Conservation (phyloP, 2,888 invertebrate genomes). For the Oscheius sp. region DNA sequence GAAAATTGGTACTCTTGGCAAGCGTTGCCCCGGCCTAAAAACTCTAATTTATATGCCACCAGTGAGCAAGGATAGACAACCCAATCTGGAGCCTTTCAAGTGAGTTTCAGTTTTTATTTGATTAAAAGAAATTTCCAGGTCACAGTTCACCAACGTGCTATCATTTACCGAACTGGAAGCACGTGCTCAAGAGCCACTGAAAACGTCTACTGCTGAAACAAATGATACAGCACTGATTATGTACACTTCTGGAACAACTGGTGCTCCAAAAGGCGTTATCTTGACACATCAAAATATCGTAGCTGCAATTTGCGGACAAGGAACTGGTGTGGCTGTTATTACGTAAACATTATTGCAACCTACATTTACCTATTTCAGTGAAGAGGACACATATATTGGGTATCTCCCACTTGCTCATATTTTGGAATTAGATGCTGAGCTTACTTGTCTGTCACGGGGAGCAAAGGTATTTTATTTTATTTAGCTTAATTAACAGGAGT, state of each 20-base stretch:
- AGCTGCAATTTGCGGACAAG: constrained; percentile 72
- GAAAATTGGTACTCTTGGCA: constrained; percentile 77
- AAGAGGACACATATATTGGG: constrained; percentile 84
- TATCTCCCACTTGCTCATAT: constrained; percentile 96
- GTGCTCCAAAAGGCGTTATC: constrained; percentile 73
- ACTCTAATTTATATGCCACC: constrained; percentile 63
- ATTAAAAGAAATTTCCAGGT: no score
- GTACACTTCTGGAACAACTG: constrained; percentile 91
- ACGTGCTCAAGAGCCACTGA: constrained; percentile 38
- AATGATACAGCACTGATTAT: constrained; percentile 83
- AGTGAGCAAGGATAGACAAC: constrained; percentile 33
- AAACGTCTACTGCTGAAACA: constrained; percentile 47
- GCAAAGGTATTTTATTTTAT: constrained; percentile 34
- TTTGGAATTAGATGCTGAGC: constrained; percentile 86
- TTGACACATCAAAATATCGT: constrained; percentile 72
- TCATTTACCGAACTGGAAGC: constrained; percentile 50
- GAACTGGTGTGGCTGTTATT: constrained; percentile 67
- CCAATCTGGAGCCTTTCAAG: constrained; percentile 33
- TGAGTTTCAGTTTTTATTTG: not conserved
- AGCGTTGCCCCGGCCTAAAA: constrained; percentile 53
- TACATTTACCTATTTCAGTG: constrained; percentile 62
- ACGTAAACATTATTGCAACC: constrained; percentile 29
- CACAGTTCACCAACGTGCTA: constrained; percentile 55
- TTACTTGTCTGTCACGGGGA: constrained; percentile 50
- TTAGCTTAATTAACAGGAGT: no score